A percentile compares a stretch with the other conserved stretches of the same genome.
Conservation (phyloP, 30 jellyfish, hydroid and myxozoan species). For the Hydractinia echinata region DNA sequence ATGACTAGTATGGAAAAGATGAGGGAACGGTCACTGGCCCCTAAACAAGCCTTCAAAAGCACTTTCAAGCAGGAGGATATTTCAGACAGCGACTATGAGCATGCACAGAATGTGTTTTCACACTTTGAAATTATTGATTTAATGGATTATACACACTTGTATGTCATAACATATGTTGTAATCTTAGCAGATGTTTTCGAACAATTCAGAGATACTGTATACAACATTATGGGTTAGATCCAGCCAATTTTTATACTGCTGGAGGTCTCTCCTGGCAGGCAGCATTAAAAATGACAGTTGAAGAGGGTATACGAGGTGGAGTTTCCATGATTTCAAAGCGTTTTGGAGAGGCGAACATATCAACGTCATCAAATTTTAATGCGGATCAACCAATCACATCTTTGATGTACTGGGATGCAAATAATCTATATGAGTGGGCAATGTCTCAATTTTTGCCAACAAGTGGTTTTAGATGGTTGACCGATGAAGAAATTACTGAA, state of each 20-base stretch:
- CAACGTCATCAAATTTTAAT: conserved; percentile 3
- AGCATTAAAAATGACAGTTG: conserved; percentile 37
- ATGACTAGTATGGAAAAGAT: conserved; percentile 47
- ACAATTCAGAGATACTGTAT: conserved; percentile 28
- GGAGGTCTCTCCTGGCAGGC: conserved; percentile 61
- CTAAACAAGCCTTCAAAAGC: conserved; percentile 23
- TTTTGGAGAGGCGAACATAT: conserved; percentile 22
- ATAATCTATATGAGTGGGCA: no score
- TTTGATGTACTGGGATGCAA: no score
- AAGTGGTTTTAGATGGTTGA: no score
- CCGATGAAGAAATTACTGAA: no score
- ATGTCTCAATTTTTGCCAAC: no score
- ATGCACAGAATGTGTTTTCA: conserved; percentile 35
- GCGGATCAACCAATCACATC: conserved; percentile 12
- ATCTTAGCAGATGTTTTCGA: conserved; percentile 44
- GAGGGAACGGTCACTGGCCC: conserved; percentile 30
- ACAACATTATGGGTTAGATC: conserved; percentile 25
- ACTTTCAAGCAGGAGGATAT: conserved; percentile 18
- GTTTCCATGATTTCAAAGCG: conserved; percentile 12
- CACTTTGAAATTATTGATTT: neutral
- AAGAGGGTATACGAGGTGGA: conserved; percentile 50
- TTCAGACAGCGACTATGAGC: conserved; percentile 39
- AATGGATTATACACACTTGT: conserved; percentile 48
- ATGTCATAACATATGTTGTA: conserved; percentile 46
- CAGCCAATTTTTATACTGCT: conserved; percentile 42